Percentiles rank a stretch among this genome's conserved stretches.
phyloP scores from a whole-genome alignment of 2,113 vertebrate genomes.

The Pogonocichla stellata region DNA sequence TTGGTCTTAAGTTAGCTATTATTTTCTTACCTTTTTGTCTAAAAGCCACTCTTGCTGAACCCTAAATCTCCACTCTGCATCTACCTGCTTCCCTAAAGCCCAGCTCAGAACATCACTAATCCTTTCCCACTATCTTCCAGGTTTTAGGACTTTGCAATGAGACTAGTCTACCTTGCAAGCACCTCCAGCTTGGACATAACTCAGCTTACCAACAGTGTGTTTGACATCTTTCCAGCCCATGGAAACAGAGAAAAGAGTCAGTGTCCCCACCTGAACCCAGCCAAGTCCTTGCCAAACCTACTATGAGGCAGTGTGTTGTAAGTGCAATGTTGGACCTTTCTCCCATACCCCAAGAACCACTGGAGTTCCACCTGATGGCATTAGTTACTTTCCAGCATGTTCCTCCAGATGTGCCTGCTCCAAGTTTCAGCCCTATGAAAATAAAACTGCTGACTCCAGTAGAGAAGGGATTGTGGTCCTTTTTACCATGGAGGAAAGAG shows the following conservation, averaged over 20 bases:
- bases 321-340: not conserved
- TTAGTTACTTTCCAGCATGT: fast-evolving
- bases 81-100: not conserved
- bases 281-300: not conserved
- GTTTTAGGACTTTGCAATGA: not conserved
- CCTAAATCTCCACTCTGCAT: not conserved
- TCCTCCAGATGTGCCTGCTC: not conserved
- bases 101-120: not conserved
- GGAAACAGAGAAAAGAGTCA: not conserved
- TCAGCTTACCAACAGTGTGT: not conserved
- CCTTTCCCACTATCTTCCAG: not conserved
- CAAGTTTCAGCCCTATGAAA: not conserved
- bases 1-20: not conserved
- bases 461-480: not conserved
- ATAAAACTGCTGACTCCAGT: not conserved
- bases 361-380: not conserved
- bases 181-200: not conserved
- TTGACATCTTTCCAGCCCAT: not conserved
- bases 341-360: not conserved
- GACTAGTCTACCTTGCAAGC: not conserved
- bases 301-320: fast-evolving
- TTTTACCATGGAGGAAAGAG: not conserved
- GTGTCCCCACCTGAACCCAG: not conserved
- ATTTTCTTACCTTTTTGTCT: not conserved
- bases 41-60: not conserved